Evolutionary conservation across 2,797 vertebrate species (phyloP).

Genomic region (Hybognathus amarus): DNA sequence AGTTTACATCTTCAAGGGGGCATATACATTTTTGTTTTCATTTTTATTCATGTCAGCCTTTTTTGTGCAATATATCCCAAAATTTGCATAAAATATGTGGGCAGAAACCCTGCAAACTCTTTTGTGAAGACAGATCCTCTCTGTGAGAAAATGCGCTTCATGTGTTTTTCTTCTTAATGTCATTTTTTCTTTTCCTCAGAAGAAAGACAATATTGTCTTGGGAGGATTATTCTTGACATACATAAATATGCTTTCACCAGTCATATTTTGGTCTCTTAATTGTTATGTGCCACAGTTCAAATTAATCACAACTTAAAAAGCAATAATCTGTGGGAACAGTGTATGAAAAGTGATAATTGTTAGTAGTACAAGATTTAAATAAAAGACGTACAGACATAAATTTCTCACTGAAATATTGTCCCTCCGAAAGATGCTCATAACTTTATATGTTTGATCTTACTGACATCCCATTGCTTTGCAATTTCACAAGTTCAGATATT

Average conservation of each 20-base stretch:
- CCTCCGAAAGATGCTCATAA: not conserved
- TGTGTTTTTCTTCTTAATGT: slow-evolving; percentile 48
- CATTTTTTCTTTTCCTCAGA: slow-evolving; percentile 32
- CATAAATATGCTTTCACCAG: not conserved
- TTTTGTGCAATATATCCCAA: not conserved
- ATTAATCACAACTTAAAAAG: slow-evolving; percentile 33
- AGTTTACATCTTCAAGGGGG: not conserved
- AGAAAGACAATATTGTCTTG: slow-evolving; percentile 17
- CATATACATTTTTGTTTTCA: slow-evolving; percentile 13
- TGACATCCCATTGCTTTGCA: not conserved
- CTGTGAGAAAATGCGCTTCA: slow-evolving; percentile 52
- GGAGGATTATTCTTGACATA: slow-evolving; percentile 9
- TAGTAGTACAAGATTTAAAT: not conserved
- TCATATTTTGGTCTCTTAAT: slow-evolving; percentile 11
- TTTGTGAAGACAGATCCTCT: slow-evolving; percentile 40
- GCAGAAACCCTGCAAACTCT: slow-evolving; percentile 12
- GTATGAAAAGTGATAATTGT: not conserved
- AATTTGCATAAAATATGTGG: not conserved
- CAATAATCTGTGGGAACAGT: not conserved
- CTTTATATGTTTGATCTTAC: not conserved
- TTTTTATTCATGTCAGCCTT: not conserved
- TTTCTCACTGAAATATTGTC: not conserved
- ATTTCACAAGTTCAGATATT: not conserved
- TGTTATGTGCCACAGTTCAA: slow-evolving; percentile 11
- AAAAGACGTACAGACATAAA: not conserved